phyloP scores from a whole-genome alignment of 2,888 invertebrate species.

The Dexiosoma caninum region DNA sequence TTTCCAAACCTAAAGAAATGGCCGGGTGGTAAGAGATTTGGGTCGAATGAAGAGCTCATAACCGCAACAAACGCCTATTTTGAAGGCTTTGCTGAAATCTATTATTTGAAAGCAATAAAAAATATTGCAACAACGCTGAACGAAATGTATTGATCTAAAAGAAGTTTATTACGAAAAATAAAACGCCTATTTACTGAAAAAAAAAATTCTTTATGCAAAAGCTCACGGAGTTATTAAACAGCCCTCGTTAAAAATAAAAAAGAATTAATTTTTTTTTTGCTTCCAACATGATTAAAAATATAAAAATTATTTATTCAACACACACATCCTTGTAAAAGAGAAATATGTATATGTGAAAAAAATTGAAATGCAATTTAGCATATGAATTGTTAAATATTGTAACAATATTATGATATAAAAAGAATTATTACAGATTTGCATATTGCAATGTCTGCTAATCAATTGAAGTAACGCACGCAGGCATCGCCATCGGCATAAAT shows the following conservation, averaged over 20 bases:
- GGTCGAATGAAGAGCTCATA: no score
- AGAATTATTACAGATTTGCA: constrained; percentile 43
- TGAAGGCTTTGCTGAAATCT: no score
- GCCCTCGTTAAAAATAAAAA: background rate
- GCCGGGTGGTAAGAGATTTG: no score
- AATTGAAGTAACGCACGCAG: constrained; percentile 10
- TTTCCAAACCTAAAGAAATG: no score
- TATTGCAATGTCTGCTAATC: constrained; percentile 28
- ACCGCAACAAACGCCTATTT: no score
- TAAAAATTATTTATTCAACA: constrained; percentile 34
- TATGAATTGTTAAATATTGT: constrained; percentile 45
- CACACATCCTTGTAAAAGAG: constrained; percentile 36
- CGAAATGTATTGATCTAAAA: no score
- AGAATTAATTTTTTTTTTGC: background rate
- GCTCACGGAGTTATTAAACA: no score
- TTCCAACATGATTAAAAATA: background rate
- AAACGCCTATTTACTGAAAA: no score
- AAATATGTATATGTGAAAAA: constrained; percentile 17
- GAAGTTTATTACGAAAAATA: no score
- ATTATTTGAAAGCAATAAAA: no score
- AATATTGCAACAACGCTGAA: no score
- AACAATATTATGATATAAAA: constrained; percentile 21
- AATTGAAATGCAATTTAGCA: constrained; percentile 37
- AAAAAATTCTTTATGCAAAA: no score
- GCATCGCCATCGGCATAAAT: background rate